These are phyloP conservation scores for Argyresthia goedartella DNA, from an alignment of 2,888 invertebrate genomes.

Conservation along the genomic window DNA sequence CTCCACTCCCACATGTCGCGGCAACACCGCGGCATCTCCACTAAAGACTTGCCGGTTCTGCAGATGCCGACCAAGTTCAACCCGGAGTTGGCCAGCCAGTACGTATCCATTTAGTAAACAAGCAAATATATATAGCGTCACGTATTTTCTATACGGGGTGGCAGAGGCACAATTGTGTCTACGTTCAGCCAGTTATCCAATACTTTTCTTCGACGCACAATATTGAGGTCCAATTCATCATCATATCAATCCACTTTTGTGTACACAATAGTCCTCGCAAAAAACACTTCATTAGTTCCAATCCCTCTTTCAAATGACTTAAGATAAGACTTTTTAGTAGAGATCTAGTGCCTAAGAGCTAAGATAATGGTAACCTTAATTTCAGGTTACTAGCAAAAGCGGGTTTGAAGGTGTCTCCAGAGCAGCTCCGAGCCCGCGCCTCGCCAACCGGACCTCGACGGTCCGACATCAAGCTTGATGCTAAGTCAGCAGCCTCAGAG, in stretches of 20 bases:
- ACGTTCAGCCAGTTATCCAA: no score
- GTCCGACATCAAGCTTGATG: conserved; percentile 82
- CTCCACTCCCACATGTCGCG: conserved; percentile 95
- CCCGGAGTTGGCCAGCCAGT: conserved; percentile 88
- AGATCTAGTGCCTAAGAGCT: no score
- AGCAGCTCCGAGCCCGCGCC: conserved; percentile 85
- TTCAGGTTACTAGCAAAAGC: conserved; percentile 85
- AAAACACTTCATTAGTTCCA: no score
- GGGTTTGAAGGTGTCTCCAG: conserved; percentile 87
- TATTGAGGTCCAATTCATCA: no score
- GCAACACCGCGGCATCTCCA: conserved; percentile 93
- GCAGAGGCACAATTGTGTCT: no score
- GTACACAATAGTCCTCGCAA: no score
- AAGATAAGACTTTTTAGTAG: no score
- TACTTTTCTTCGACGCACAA: no score
- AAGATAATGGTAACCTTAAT: not conserved
- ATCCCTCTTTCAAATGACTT: no score
- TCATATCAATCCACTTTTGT: no score
- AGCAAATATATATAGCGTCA: no score
- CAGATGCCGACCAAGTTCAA: conserved; percentile 95
- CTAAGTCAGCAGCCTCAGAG: conserved; percentile 81
- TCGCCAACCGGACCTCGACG: conserved; percentile 87
- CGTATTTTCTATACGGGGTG: no score
- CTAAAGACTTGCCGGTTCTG: conserved; percentile 91
- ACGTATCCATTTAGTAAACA: conserved; percentile 34